These are phyloP conservation scores for Squalus acanthias DNA, from an alignment of 2,797 vertebrate genomes.

Conservation along the genomic window DNA sequence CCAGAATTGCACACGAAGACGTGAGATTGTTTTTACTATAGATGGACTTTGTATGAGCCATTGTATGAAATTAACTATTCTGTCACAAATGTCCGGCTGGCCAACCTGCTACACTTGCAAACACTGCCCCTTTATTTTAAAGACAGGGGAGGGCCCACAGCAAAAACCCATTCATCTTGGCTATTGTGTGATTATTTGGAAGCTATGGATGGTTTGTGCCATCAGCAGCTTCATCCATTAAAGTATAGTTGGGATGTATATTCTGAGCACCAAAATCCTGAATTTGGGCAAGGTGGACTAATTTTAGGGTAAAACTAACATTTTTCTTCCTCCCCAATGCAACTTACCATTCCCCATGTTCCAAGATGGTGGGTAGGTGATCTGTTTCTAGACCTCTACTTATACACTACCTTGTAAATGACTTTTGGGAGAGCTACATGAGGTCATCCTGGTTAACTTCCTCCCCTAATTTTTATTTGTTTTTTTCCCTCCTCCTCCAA, in stretches of 20 bases:
- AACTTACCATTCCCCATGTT: not conserved
- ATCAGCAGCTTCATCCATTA: not conserved
- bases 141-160: too few relatives aligned
- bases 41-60: not conserved
- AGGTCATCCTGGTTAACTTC: not conserved
- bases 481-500: not conserved
- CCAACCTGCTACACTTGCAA: not conserved
- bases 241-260: not conserved
- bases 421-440: not conserved
- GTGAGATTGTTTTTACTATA: not conserved
- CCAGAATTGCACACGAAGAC: not conserved
- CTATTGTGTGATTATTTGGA: too few relatives aligned
- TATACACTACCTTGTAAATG: not conserved
- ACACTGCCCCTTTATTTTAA: not conserved
- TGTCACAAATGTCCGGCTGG: not conserved
- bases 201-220: not conserved
- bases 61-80: not conserved
- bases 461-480: not conserved
- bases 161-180: not conserved
- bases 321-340: not conserved
- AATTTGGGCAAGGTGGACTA: not conserved
- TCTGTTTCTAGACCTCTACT: not conserved
- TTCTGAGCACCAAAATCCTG: not conserved
- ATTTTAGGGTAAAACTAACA: too few relatives aligned
- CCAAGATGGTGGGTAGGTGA: not conserved